Percentiles rank a stretch among this genome's conserved stretches.
phyloP scores from a whole-genome alignment of 2,888 invertebrate species.

The Hypercompe scribonia region DNA sequence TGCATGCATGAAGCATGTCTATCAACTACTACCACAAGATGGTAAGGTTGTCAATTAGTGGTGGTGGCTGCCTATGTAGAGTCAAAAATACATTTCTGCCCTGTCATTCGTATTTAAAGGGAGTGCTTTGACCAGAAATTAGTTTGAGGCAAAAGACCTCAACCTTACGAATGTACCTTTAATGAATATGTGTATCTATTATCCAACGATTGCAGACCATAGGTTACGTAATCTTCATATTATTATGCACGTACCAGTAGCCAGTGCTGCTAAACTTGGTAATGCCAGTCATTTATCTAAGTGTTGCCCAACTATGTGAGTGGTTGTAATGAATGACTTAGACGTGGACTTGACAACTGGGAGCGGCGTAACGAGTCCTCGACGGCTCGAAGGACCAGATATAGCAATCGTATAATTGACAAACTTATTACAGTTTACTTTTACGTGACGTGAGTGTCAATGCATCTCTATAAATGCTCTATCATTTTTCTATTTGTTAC shows the following conservation, averaged over 20 bases:
- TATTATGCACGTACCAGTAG: not conserved
- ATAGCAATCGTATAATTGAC: conserved; percentile 3
- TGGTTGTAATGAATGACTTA: conserved; percentile 14
- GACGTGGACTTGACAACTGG: conserved; percentile 17
- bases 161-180: not conserved
- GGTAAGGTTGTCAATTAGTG: too few relatives aligned
- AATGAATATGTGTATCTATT: not conserved
- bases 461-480: not conserved
- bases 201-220: not conserved
- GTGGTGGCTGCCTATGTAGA: too few relatives aligned
- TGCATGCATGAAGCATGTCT: too few relatives aligned
- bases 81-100: too few relatives aligned
- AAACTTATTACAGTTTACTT: conserved; percentile 5
- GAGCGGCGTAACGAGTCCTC: conserved; percentile 21
- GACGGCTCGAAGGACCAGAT: not conserved
- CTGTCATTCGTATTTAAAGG: too few relatives aligned
- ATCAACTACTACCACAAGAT: too few relatives aligned
- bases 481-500: not conserved
- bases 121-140: not conserved
- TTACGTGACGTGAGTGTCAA: not conserved
- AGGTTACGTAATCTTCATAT: not conserved
- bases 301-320: conserved; percentile 9
- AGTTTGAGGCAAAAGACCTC: not conserved
- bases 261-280: not conserved
- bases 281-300: conserved; percentile 1